These are phyloP conservation scores for Drosophila trapezifrons DNA, from an alignment of 1,140 invertebrate genomes.

Conservation along the genomic window DNA sequence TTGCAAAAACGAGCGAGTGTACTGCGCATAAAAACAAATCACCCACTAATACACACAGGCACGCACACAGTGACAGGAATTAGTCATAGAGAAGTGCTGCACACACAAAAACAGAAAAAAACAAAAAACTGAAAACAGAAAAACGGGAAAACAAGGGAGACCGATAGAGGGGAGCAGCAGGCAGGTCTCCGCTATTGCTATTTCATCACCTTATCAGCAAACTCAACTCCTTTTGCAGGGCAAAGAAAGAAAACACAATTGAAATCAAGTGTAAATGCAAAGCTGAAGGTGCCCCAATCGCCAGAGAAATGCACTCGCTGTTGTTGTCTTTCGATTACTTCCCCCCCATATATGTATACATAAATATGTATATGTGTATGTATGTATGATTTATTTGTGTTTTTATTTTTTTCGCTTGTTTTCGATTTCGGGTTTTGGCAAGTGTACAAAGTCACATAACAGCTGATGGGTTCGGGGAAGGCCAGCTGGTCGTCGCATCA, in stretches of 20 bases:
- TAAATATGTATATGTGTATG: not conserved
- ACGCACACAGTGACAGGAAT: slow-evolving; percentile 25
- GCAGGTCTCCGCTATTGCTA: slow-evolving; percentile 6
- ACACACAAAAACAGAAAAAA: not conserved
- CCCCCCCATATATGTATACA: not conserved
- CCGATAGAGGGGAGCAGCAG: too few species aligned
- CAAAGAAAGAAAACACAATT: slow-evolving; percentile 13
- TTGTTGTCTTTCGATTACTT: slow-evolving; percentile 7
- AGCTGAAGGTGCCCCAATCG: slow-evolving; percentile 15
- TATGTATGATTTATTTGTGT: slow-evolving; percentile 16
- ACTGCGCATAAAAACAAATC: slow-evolving; percentile 58
- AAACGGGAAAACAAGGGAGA: slow-evolving; percentile 6
- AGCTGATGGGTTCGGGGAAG: slow-evolving; percentile 71
- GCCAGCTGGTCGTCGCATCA: slow-evolving; percentile 64
- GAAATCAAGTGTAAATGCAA: slow-evolving; percentile 12
- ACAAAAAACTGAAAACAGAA: not conserved
- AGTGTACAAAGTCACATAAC: slow-evolving; percentile 66
- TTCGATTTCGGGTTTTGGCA: slow-evolving; percentile 60
- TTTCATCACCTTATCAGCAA: slow-evolving; percentile 54
- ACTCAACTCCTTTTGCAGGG: slow-evolving; percentile 30
- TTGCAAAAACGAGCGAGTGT: slow-evolving; percentile 42
- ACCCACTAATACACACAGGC: slow-evolving; percentile 20
- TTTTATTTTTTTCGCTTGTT: slow-evolving; percentile 23
- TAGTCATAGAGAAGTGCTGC: slow-evolving; percentile 58
- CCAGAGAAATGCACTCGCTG: slow-evolving; percentile 12